phyloP scores from a whole-genome alignment of 2,113 vertebrate genomes.

The Carassius gibelio region DNA sequence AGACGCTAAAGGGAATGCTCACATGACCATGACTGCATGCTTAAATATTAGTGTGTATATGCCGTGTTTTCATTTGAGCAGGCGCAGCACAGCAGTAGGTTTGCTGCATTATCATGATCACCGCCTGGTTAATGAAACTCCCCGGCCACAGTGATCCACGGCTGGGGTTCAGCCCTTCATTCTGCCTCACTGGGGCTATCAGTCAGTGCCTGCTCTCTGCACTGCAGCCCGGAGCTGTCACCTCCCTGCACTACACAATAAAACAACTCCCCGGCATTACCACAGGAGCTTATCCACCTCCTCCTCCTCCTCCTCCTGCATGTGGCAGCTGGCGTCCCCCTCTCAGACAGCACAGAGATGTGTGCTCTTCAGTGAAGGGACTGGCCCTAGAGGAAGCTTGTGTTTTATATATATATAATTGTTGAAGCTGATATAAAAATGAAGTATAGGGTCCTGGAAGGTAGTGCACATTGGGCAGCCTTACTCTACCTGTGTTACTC shows the following conservation, averaged over 20 bases:
- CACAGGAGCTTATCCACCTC: constrained; percentile 31
- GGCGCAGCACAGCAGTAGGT: constrained; percentile 41
- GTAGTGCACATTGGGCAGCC: not conserved
- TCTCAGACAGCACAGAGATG: constrained; percentile 59
- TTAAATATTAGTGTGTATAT: constrained; percentile 36
- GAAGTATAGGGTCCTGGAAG: not conserved
- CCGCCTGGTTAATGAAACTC: constrained; percentile 68
- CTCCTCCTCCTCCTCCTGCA: constrained; percentile 13
- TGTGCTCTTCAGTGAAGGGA: constrained; percentile 37
- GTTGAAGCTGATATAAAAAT: not conserved
- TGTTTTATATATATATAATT: not conserved
- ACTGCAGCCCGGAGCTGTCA: constrained; percentile 60
- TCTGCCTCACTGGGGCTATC: constrained; percentile 64
- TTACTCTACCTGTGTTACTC: not conserved
- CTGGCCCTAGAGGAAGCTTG: not conserved
- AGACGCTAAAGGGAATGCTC: not conserved
- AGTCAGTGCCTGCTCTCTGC: constrained; percentile 59
- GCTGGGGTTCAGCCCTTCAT: constrained; percentile 55
- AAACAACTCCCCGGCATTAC: constrained; percentile 51
- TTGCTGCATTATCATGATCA: constrained; percentile 47
- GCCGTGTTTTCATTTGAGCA: constrained; percentile 26
- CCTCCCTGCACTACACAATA: constrained; percentile 46
- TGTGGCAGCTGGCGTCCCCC: constrained; percentile 58
- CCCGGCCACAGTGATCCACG: constrained; percentile 65
- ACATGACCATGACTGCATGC: not conserved